Conservation (phyloP, 2,113 vertebrate genomes). For the Hiodon alosoides region DNA sequence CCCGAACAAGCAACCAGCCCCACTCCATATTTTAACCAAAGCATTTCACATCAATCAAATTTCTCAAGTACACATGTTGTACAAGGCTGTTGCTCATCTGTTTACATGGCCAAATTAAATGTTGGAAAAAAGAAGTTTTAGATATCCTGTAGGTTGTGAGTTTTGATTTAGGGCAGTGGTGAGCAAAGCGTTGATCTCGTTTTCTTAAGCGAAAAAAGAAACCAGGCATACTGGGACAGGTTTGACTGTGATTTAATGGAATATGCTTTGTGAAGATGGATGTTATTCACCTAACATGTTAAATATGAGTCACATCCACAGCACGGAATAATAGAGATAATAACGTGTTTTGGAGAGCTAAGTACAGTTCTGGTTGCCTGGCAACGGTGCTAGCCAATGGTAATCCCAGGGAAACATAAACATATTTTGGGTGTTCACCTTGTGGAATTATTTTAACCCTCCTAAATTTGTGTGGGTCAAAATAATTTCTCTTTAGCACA, state of each 20-base stretch:
- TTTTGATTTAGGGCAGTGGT: neutral
- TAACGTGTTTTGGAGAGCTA: constrained; percentile 8
- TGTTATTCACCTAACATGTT: constrained; percentile 12
- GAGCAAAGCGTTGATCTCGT: no score
- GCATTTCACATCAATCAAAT: no score
- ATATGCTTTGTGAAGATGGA: neutral
- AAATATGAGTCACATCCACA: constrained; percentile 17
- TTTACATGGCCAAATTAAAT: no score
- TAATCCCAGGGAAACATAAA: constrained; percentile 11
- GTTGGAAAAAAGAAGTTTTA: no score
- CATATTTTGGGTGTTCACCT: constrained; percentile 7
- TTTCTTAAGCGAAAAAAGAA: neutral
- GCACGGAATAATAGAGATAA: constrained; percentile 8
- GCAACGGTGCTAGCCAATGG: constrained; percentile 14
- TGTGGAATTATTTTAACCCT: constrained; percentile 9
- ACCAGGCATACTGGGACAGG: neutral
- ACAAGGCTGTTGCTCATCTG: no score
- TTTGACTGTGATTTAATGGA: neutral
- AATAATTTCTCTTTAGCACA: no score
- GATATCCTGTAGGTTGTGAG: no score
- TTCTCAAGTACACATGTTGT: no score
- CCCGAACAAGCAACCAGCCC: no score
- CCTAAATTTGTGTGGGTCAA: neutral
- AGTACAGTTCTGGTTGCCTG: constrained; percentile 16
- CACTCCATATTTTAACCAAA: no score